Percentiles rank a stretch among this genome's conserved stretches.
These are phyloP conservation scores for Bicyclus anynana DNA, from an alignment of 1,140 invertebrate genomes.

Conservation along the genomic window DNA sequence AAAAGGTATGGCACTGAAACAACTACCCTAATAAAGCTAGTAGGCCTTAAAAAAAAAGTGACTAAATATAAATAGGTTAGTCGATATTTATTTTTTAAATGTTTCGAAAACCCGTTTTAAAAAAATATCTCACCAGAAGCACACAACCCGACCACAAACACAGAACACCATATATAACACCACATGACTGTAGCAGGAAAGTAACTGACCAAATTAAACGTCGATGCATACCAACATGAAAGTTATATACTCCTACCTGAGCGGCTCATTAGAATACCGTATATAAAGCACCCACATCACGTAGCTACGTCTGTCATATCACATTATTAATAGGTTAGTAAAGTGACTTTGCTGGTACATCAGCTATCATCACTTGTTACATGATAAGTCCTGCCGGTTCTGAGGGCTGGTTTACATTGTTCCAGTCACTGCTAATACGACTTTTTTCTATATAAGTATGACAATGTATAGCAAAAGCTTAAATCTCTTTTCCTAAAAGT, in stretches of 20 bases:
- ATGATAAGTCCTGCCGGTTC: neutral
- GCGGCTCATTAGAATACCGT: conserved; percentile 34
- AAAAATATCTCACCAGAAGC: conserved; percentile 11
- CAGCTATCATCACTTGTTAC: neutral
- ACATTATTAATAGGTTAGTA: conserved; percentile 11
- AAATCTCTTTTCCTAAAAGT: no score
- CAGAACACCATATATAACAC: conserved; percentile 15
- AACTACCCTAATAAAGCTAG: no score
- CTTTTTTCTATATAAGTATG: no score
- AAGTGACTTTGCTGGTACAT: conserved; percentile 13
- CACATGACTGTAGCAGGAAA: conserved; percentile 26
- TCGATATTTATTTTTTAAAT: no score
- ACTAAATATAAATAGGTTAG: no score
- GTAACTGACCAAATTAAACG: conserved; percentile 18
- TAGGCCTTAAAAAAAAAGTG: no score
- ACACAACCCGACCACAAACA: conserved; percentile 2
- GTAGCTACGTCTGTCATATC: conserved; percentile 6
- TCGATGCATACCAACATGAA: conserved; percentile 10
- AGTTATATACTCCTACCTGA: conserved; percentile 26
- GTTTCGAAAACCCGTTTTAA: no score
- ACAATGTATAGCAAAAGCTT: no score
- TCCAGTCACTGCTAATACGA: no score
- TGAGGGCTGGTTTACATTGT: no score
- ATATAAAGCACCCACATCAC: conserved; percentile 38
- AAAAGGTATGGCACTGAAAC: no score